Evolutionary conservation across 2,888 invertebrate genomes (phyloP).

Genomic region (Cantharis flavilabris): DNA sequence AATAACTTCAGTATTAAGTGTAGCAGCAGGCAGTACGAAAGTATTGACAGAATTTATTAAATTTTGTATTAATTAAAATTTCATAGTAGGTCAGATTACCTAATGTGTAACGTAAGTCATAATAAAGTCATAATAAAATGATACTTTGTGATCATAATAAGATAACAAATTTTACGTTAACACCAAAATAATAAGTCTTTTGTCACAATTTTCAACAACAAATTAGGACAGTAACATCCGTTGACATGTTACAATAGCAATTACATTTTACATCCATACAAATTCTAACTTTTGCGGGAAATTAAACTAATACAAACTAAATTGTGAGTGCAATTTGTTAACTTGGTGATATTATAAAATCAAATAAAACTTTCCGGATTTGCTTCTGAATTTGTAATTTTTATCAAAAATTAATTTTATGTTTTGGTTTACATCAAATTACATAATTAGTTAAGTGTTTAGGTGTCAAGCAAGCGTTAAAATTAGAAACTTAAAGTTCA

Average conservation of each 20-base stretch:
- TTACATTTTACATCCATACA: neutral
- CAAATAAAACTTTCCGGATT: neutral
- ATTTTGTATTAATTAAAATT: too few species aligned
- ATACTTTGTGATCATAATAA: neutral
- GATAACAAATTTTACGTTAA: neutral
- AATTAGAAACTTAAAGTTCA: neutral
- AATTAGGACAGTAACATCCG: neutral
- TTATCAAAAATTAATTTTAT: neutral
- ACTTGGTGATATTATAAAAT: neutral
- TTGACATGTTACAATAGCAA: neutral
- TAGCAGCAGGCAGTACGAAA: too few species aligned
- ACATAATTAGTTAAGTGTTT: neutral
- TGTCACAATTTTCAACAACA: neutral
- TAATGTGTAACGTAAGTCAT: too few species aligned
- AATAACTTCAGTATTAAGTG: too few species aligned
- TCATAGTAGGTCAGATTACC: too few species aligned
- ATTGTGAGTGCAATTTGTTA: neutral
- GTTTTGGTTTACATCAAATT: neutral
- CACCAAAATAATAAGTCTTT: neutral
- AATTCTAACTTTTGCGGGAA: neutral
- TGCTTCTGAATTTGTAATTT: neutral
- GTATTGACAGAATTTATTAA: too few species aligned
- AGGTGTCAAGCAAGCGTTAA: neutral
- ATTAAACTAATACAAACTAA: neutral
- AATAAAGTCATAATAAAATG: neutral